These are phyloP conservation scores for Axea sp. DNA, from an alignment of 2,888 invertebrate genomes.

Conservation along the genomic window DNA sequence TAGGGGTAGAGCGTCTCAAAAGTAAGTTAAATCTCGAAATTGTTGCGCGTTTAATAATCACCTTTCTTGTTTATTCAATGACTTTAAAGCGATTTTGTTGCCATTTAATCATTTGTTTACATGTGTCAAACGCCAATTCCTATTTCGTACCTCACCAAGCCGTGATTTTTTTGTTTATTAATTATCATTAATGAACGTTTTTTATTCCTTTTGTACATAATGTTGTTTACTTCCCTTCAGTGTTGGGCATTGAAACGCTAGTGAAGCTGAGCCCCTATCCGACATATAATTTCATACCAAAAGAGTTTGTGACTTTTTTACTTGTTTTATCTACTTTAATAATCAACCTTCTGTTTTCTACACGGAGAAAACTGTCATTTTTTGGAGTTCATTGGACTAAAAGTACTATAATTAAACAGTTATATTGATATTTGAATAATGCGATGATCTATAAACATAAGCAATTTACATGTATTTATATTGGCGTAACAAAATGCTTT, in stretches of 20 bases:
- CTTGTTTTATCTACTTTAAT: conserved; percentile 38
- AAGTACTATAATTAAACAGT: no score
- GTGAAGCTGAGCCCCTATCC: conserved; percentile 25
- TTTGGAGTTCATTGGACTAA: no score
- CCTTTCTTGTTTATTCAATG: conserved; percentile 68
- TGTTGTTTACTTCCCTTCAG: conserved; percentile 47
- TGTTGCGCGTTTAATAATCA: conserved; percentile 75
- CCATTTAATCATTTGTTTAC: conserved; percentile 53
- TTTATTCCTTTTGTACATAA: conserved; percentile 58
- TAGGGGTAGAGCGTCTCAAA: conserved; percentile 80
- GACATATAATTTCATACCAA: conserved; percentile 12
- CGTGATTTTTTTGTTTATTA: conserved; percentile 63
- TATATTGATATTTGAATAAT: no score
- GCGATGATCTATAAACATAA: no score
- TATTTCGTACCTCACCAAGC: conserved; percentile 24
- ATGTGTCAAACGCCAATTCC: conserved; percentile 49
- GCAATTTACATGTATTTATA: no score
- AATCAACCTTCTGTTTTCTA: neutral
- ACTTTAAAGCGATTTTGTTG: conserved; percentile 63
- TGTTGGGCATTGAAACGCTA: conserved; percentile 52
- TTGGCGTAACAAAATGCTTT: no score
- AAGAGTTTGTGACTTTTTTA: conserved; percentile 15
- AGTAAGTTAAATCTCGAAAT: conserved; percentile 78
- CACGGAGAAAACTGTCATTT: no score
- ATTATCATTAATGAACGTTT: conserved; percentile 66